Base-by-base conservation (phyloP, 2,888 invertebrate species). In the Cryptus armator region DNA sequence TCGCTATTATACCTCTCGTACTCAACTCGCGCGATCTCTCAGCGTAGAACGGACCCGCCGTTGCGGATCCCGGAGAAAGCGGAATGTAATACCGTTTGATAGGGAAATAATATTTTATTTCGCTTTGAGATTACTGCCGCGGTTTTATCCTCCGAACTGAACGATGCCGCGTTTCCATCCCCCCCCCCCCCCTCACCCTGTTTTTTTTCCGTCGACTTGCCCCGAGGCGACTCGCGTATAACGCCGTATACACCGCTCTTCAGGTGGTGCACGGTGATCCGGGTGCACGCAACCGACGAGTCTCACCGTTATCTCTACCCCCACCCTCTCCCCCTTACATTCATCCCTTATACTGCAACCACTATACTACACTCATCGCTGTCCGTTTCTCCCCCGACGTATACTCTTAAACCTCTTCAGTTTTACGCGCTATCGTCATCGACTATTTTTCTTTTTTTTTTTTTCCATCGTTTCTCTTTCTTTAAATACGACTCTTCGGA, bases 41-140 rank as follows among this genome's bases (percentile, higher is more conserved):
- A 24, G 56, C 12, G 19, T 24, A 56, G 19, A 56, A 56, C 56
- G 56, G 10, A 56, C 56, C 75, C 59, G 66, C 62, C 66, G 62
- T 64, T 81, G 24, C 24, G 77, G 72, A 81, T 70, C 76, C 76
- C 46, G 46, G 76, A 68, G 64, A 80, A 72, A 89, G 89, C 88
- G 90, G 89, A 90, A 90, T 89, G 90, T 90, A 91, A 90, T 90
- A 90, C 90, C 89, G 89, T 91, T 92, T 91, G 90, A 92, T 92
- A 91, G 90, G 91, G 91, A 91, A 92, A 92, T 91, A 91, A 92
- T 92, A 92, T 92, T 92, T 92, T 92, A 92, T 91, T 92, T 90
- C 90, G 83, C 86, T 88, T 85, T 87, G 86, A 90, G 91, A 90
- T 91, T 90, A 89, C 89, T 84, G 76, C 83, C 86, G 81, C 85